These are phyloP conservation scores for Actinia equina DNA, from an alignment of 64 coral and sea anemone species.

Conservation along the genomic window DNA sequence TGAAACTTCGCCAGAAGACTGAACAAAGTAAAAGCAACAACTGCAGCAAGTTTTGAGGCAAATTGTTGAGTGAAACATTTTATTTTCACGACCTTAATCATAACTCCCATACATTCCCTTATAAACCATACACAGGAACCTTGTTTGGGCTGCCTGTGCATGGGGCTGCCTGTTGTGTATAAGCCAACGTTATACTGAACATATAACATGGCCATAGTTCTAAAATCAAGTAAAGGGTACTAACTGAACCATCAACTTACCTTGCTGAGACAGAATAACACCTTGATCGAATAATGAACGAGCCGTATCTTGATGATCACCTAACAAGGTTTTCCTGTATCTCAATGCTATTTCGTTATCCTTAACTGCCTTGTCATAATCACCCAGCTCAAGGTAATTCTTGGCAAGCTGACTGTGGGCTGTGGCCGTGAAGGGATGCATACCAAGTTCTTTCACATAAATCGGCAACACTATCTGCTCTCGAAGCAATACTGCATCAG, in stretches of 20 bases:
- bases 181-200: no score
- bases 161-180: neutral
- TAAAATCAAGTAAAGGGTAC: neutral
- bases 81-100: no score
- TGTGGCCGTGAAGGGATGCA: constrained; percentile 67
- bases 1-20: no score
- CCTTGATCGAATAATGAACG: constrained; percentile 23
- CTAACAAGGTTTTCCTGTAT: neutral
- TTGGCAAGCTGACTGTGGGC: constrained; percentile 38
- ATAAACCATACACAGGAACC: no score
- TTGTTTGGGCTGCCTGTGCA: no score
- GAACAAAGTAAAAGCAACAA: no score
- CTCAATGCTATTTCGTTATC: constrained; percentile 4
- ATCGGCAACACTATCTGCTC: constrained; percentile 18
- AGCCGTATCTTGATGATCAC: constrained; percentile 32
- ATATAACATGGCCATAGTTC: neutral
- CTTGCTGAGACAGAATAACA: neutral
- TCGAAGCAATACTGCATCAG: no score
- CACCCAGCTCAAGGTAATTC: constrained; percentile 12
- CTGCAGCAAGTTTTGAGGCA: no score
- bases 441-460: constrained; percentile 48
- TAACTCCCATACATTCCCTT: no score
- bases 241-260: neutral
- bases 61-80: no score
- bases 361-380: constrained; percentile 12